Base-by-base conservation (phyloP, 2,888 invertebrate genomes). In the Biston betularia region DNA sequence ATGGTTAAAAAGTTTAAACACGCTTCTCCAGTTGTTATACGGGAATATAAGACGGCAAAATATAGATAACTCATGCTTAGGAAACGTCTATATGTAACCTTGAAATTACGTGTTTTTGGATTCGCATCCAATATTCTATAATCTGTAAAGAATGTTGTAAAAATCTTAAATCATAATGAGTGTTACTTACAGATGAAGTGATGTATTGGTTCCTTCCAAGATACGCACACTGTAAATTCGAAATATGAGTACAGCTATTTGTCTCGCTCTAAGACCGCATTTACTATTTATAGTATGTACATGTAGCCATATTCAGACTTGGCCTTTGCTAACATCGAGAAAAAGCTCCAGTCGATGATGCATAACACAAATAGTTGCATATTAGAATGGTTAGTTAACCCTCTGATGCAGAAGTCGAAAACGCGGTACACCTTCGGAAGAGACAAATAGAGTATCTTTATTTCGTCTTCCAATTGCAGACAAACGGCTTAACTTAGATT, bases 401-500 rank as follows among this genome's bases (percentile, higher is more conserved):
- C 24, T 24, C 24, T 24, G 1, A 24, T 24, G 24, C 24, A 24
- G 3, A n/a, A 24, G 3, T 24, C 2, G 8, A 15, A 46, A 46
- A 46, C 44, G 44, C 48, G 24, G 15, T 46, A 24, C 1, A 11
- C 24, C 24, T 24, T 46, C 12, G 15, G 24, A 12, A 14, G 56
- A 52, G 56, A 61, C 12, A 46, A 45, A 54, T 15, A 48, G 15
- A 56, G 45, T 42, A 33, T 33, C 15, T 49, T 45, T 54, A 9
- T 56, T 56, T 50, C 12, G 24, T n/a, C 11, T 24, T 56, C 15
- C 24, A 49, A 54, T 53, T 56, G n/a, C 56, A 60, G 70, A 68
- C 66, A 70, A 68, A 72, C 66, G 68, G 61, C 68, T 65, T 66
- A 69, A 69, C 56, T 59, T 54, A 72, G 60, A 54, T 53, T 63